Evolutionary conservation across 2,888 invertebrate species (phyloP), one percentile per base, ranked within the genome.

Genomic region (Rhimphoctona megacephalus): DNA sequence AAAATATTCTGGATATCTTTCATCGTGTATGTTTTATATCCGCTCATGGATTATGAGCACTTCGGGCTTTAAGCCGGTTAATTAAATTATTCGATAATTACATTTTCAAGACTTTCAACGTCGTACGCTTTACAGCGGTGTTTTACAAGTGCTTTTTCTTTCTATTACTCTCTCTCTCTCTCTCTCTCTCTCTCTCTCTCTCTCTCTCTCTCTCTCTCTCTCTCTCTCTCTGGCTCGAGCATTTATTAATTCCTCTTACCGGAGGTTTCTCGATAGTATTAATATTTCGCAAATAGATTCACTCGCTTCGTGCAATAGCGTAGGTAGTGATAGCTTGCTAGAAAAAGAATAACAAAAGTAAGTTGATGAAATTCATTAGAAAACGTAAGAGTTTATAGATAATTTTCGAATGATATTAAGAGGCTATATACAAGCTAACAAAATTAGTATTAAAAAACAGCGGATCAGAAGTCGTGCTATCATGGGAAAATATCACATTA

Each of bases 71-170:
- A 66, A 81, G 19, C 43, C 11, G 19, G 64, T 73, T 66, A 36
- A 72, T 80, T 80, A 9, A 72, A 80, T 81, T 81, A 81, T 43
- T 54, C 39, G 30, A 25, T 81, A 74, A 81, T 81, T 74, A n/a
- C 25, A 81, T 54, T 54, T 54, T n/a, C n/a, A 74, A 74, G 66
- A 74, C 36, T 30, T 30, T 49, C 52, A 54, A 43, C 36, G 39
- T 54, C 33, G 33, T n/a, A 25, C 66, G 66, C 22, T 52, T 19
- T 2, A 19, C 77, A 64, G 8, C 22, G 49, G 61, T 43, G 36
- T 46, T 43, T 61, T 19, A 19, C 46, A 17, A 30, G 64, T 22
- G 19, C 30, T 39, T 46, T 52, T 46, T 64, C 61, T 61, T 64
- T 61, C 61, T 61, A 61, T 30, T 30, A 30, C 30, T 17, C 6